Percentiles rank a stretch among this genome's conserved stretches.
Evolutionary conservation across 2,797 vertebrate species (phyloP).

Genomic region (Cossypha caffra): DNA sequence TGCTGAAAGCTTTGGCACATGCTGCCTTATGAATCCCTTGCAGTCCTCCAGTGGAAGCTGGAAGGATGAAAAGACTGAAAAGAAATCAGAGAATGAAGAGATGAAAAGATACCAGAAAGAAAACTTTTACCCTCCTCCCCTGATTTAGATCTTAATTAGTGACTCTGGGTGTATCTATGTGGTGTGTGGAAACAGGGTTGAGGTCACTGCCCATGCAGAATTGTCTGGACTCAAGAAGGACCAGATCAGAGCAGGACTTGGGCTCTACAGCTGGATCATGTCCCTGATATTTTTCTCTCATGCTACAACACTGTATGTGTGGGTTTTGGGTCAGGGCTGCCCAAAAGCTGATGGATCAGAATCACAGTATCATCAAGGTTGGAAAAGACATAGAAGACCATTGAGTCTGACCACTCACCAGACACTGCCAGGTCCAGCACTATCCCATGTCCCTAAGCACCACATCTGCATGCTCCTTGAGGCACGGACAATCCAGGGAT

Average conservation of each 20-base stretch:
- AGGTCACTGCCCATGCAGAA: not conserved
- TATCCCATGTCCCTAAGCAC: not conserved
- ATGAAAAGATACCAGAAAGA: not conserved
- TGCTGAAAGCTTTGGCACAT: not conserved
- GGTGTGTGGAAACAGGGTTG: not conserved
- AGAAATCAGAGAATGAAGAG: not conserved
- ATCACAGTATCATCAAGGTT: not conserved
- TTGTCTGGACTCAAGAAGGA: not conserved
- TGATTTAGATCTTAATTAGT: not conserved
- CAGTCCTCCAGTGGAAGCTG: not conserved
- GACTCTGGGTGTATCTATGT: not conserved
- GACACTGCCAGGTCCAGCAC: not conserved
- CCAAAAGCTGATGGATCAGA: not conserved
- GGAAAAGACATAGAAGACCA: not conserved
- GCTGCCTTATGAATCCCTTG: not conserved
- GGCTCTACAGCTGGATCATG: not conserved
- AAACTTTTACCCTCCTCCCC: not conserved
- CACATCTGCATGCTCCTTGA: not conserved
- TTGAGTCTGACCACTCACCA: not conserved
- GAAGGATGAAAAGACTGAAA: not conserved
- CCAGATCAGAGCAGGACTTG: not conserved
- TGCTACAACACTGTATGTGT: not conserved
- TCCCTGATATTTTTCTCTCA: not conserved
- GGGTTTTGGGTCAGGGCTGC: not conserved
- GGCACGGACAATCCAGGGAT: not conserved